Conservation (phyloP, 2,888 invertebrate genomes). For the Bursaphelenchus okinawaensis region DNA sequence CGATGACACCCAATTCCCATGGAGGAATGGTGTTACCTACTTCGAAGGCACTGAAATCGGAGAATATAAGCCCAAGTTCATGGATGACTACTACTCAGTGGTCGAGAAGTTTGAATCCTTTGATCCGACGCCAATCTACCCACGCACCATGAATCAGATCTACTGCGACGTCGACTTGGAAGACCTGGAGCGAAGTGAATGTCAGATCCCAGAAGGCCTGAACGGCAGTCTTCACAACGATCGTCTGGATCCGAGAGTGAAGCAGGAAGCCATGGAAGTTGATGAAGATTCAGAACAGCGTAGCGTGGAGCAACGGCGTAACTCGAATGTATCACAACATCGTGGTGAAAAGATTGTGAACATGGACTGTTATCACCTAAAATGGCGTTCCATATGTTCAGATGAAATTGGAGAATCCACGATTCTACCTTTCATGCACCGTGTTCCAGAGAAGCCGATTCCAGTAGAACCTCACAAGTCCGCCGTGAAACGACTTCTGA, state of each 20-base stretch:
- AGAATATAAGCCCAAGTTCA: slow-evolving; percentile 29
- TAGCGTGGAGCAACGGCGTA: background rate
- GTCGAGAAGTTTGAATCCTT: slow-evolving; percentile 23
- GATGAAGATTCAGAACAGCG: slow-evolving; percentile 2
- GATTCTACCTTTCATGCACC: background rate
- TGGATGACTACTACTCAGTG: slow-evolving; percentile 34
- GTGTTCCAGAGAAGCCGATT: background rate
- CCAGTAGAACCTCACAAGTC: slow-evolving; percentile 29
- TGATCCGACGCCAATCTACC: slow-evolving; percentile 24
- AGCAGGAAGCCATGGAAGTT: background rate
- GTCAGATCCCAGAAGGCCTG: background rate
- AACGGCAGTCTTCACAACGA: background rate
- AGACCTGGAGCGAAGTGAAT: slow-evolving; percentile 6
- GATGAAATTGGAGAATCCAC: slow-evolving; percentile 8
- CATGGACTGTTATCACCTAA: slow-evolving; percentile 1
- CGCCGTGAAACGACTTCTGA: background rate
- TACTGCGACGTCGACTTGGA: slow-evolving; percentile 20
- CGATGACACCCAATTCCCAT: slow-evolving; percentile 13
- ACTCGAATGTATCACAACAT: background rate
- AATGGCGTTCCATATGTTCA: slow-evolving; percentile 1
- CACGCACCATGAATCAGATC: slow-evolving; percentile 25
- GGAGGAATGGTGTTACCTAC: slow-evolving; percentile 3
- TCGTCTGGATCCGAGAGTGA: background rate
- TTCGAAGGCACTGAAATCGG: slow-evolving; percentile 34
- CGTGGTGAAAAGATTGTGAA: background rate